Base-by-base conservation (phyloP, 92 coral and sea anemone species). In the Epizoanthus fatuus region DNA sequence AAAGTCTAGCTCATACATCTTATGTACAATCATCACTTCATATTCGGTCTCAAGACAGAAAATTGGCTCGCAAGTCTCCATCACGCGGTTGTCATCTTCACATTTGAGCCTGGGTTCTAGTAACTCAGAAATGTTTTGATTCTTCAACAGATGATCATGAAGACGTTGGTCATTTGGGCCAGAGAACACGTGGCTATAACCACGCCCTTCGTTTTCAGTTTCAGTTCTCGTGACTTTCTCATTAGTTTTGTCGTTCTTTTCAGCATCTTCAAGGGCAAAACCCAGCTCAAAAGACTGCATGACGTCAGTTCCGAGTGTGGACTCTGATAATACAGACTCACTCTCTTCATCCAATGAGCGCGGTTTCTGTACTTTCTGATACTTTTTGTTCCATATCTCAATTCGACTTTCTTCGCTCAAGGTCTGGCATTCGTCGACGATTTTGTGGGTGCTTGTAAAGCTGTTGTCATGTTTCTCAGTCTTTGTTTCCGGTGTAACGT, bases 61-160 rank as follows among this genome's bases (percentile, higher is more conserved):
- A 0, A 70, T 15, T 22, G 56, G 56, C 14, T 70, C 75, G 40
- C 75, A 70, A 42, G 57, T 40, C 37, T 77, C 82, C 53, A 77
- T 59, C 32, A 42, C 25, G 55, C 37, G 70, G 14, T 77, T 69
- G 29, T 19, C 82, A 40, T 15, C 59, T 77, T 52, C 54, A 56
- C 12, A 37, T 1, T 10, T 32, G 17, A n/a, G 22, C 37, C 12
- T 57, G 20, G 66, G 19, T 32, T 59, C 56, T 3, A 53, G 65
- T 12, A 52, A 25, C 4, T 19, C 14, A 39, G 7, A 47, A 16
- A 25, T 55, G 16, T 39, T 29, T 75, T 37, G 42, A 13, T 7
- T 64, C 35, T 37, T 13, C 49, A 29, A 25, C 12, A 14, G 3
- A 5, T 32, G 35, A 29, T 29, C 35, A 29, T 29, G 72, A 25